Conservation (phyloP, 1,140 invertebrate genomes). For the Cydia pomonella region DNA sequence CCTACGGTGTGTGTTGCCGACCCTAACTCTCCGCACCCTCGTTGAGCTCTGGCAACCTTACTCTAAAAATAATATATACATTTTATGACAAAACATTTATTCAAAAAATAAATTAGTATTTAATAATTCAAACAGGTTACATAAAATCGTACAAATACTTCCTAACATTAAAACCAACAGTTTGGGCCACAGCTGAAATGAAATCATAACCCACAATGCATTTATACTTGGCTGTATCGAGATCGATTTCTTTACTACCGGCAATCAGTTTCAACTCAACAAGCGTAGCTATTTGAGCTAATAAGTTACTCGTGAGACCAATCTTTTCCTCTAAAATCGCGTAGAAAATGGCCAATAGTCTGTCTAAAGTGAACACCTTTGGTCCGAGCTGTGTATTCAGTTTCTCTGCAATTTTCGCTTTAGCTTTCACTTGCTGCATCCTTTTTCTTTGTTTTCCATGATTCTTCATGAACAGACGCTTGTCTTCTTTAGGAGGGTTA, state of each 20-base stretch:
- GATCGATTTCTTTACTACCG: constrained; percentile 83
- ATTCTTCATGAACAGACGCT: constrained; percentile 89
- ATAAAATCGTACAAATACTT: constrained; percentile 89
- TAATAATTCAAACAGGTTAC: constrained; percentile 49
- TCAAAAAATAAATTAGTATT: constrained; percentile 32
- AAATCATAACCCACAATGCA: constrained; percentile 88
- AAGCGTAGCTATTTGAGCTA: constrained; percentile 89
- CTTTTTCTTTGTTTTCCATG: constrained; percentile 83
- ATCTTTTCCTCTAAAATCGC: constrained; percentile 92
- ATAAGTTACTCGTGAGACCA: constrained; percentile 90
- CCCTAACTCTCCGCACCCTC: no score
- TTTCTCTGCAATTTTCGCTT: constrained; percentile 81
- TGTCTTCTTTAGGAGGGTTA: constrained; percentile 93
- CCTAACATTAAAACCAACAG: constrained; percentile 86
- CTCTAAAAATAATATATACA: not conserved
- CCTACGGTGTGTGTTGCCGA: no score
- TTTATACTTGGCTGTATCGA: constrained; percentile 84
- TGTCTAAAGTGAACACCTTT: constrained; percentile 90
- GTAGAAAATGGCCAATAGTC: constrained; percentile 95
- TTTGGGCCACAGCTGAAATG: constrained; percentile 84
- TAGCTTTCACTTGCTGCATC: constrained; percentile 82
- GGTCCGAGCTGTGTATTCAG: constrained; percentile 86
- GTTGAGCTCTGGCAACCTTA: no score
- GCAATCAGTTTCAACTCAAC: constrained; percentile 87
- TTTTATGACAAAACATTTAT: constrained; percentile 7